Evolutionary conservation across 2,797 vertebrate genomes (phyloP), one percentile per base, ranked within the genome.

Genomic region (Danionella dracula): DNA sequence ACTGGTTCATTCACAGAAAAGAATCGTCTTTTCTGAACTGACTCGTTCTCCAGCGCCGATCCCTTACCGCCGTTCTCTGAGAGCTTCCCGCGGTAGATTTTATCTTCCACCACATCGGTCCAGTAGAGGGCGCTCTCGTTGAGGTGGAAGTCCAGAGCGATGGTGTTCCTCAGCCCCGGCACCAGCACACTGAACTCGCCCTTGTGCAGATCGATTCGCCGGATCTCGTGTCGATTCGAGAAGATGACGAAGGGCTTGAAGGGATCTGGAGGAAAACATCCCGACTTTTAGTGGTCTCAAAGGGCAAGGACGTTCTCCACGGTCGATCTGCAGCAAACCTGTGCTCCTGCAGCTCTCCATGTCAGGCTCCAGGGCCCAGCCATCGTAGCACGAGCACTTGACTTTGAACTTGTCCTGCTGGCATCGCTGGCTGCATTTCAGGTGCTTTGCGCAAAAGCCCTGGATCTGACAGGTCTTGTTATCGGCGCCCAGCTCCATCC

Each of bases 171-270:
- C 64, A 98, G 84, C 34, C 96, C 96, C 0, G 96, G 96, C 2
- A 99, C 96, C 62, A 99, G 82, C 17, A 98, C 96, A 0, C 94
- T 99, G 84, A 97, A 99, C 82, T 99, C 96, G 0, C 94, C 94
- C 44, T 93, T 93, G 69, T 97, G 90, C 73, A 99, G 90, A 81
- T 99, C 96, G 0, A 99, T 98, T 66, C 96, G 93, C 0, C 96
- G 90, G 78, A 99, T 99, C 87, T 99, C 96, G 0, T 99, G 96
- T 34, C 96, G 96, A 75, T 99, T 99, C 50, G 96, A 98, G 86
- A 98, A 99, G 76, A 98, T 98, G 79, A 98, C 98, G 77, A 97
- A 99, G 0, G 95, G 96, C 69, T 96, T 96, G 84, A 99, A 98
- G 1, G 92, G 94, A 83, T 97, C 96, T 98, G 83, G 10, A 11